Base-by-base conservation (phyloP, 2,113 vertebrate genomes). In the Mobula birostris region DNA sequence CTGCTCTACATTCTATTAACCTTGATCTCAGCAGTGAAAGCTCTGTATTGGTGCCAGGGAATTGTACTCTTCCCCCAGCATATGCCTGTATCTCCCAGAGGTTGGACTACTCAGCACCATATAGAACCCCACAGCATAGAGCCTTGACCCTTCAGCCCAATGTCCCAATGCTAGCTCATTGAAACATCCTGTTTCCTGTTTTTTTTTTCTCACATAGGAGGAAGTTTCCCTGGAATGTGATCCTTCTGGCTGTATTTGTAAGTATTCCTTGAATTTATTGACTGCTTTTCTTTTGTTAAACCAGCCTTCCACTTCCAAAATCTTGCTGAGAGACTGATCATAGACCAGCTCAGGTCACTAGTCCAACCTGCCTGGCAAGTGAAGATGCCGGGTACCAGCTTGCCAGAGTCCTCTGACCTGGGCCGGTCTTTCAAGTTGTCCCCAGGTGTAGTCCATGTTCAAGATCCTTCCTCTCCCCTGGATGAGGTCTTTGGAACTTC, bases 141-240 rank as follows among this genome's bases (percentile, higher is more conserved):
- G 36, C 63, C 63, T 2, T 82, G 40, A 32, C 27, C 32, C 24
- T 24, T 12, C 36, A 7, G 40, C 91, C 56, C 78, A 80, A 9
- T 5, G 32, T 40, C 3, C 15, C 32, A 36, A 0, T 36, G n/a
- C 32, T 29, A 12, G 77, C 11, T 32, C 77, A 32, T 32, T 78
- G 77, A 78, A 78, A 80, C 12, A 3, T 80, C 14, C 66, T 9
- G 3, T n/a, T 85, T 94, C 24, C 94, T 63, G 80, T 94, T 77
- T 48, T n/a, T 94, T 70, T 66, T 56, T 40, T 87, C 94, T 21
- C 32, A 7, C 95, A 94, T 95, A 99, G 99, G 97, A 98, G 99
- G 96, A 97, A 97, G 40, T 98, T 98, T 95, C 99, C 99, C 19
- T 98, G 97, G 97, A 99, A 99, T 95, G 94, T 99, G 94, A 96